Conservation (phyloP, 2,888 invertebrate species). For the Cosmorhoe ocellata region DNA sequence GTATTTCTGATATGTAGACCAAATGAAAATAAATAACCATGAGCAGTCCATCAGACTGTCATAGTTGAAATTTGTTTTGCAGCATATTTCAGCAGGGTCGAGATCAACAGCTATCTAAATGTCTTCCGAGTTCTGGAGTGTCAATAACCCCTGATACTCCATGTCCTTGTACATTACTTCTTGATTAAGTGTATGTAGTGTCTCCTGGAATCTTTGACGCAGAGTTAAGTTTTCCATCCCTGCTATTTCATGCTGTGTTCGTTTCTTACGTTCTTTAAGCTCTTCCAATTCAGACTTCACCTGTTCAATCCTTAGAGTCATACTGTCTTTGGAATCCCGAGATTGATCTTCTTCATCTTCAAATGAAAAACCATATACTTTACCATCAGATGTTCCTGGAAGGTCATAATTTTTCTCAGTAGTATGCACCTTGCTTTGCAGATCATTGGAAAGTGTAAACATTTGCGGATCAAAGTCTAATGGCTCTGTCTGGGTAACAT, state of each 20-base stretch:
- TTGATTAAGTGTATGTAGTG: conserved; percentile 89
- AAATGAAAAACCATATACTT: conserved; percentile 52
- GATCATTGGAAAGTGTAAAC: conserved; percentile 49
- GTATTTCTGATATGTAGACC: no score
- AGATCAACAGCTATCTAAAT: conserved; percentile 44
- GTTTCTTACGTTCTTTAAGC: conserved; percentile 86
- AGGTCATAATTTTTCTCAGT: conserved; percentile 45
- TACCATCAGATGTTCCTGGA: conserved; percentile 45
- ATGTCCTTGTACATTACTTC: conserved; percentile 91
- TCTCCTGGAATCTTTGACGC: conserved; percentile 91
- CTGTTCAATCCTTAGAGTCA: conserved; percentile 86
- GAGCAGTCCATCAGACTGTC: no score
- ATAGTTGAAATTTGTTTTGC: no score
- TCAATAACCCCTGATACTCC: conserved; percentile 79
- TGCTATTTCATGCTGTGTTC: conserved; percentile 91
- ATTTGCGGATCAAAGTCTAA: conserved; percentile 68
- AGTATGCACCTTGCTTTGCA: conserved; percentile 42
- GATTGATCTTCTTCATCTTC: conserved; percentile 64
- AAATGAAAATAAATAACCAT: no score
- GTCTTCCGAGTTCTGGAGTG: conserved; percentile 68
- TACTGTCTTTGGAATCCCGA: conserved; percentile 72
- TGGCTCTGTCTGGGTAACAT: conserved; percentile 50
- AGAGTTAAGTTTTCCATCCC: conserved; percentile 93
- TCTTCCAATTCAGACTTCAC: conserved; percentile 89
- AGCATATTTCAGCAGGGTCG: no score